Percentiles rank a stretch among this genome's conserved stretches.
phyloP scores from a whole-genome alignment of 2,888 invertebrate genomes.

The Masnerella sp. region DNA sequence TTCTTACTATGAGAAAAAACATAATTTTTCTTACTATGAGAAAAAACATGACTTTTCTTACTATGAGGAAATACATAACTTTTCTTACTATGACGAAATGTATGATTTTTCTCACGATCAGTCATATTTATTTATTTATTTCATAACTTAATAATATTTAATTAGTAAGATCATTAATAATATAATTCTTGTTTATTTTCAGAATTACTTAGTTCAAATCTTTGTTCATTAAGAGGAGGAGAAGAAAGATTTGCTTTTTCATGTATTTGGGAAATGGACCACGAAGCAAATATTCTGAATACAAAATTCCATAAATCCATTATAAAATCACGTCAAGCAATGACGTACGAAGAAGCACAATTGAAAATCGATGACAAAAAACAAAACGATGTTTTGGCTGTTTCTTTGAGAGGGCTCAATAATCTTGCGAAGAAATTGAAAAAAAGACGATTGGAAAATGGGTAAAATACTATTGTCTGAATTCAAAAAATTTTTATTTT shows the following conservation, averaged over 20 bases:
- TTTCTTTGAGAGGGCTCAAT: constrained; percentile 89
- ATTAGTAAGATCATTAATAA: too few relatives aligned
- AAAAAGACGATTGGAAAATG: constrained; percentile 88
- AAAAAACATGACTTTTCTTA: too few relatives aligned
- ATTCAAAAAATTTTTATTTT: too few relatives aligned
- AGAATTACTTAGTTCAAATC: constrained; percentile 94
- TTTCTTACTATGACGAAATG: too few relatives aligned
- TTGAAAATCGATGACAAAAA: constrained; percentile 90
- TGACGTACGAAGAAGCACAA: constrained; percentile 99
- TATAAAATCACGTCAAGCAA: constrained; percentile 92
- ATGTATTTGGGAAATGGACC: constrained; percentile 95
- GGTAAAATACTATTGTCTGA: too few relatives aligned
- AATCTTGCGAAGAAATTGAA: constrained; percentile 94
- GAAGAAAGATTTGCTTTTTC: constrained; percentile 97
- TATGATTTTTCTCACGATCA: too few relatives aligned
- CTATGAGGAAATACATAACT: too few relatives aligned
- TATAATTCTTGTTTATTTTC: too few relatives aligned
- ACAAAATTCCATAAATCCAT: constrained; percentile 95
- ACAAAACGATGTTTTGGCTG: constrained; percentile 85
- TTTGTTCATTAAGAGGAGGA: constrained; percentile 94
- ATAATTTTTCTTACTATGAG: too few relatives aligned
- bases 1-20: too few relatives aligned
- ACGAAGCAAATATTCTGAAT: constrained; percentile 87
- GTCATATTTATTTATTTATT: too few relatives aligned
- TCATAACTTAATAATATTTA: too few relatives aligned